Conservation (phyloP, 2,888 invertebrate genomes). For the Halictus quadricinctus region DNA sequence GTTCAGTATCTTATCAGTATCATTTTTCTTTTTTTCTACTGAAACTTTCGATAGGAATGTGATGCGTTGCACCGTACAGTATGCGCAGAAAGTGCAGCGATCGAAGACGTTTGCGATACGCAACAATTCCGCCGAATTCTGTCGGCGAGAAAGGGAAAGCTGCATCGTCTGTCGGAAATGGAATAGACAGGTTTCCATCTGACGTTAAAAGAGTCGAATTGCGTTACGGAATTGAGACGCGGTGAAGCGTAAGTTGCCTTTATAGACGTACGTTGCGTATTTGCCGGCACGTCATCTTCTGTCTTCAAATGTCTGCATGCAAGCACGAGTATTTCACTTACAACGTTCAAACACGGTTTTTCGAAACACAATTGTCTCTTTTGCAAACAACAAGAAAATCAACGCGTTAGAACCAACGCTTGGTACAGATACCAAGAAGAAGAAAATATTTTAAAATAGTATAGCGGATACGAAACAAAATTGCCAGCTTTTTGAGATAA, state of each 20-base stretch:
- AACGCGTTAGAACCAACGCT: neutral
- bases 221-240: slow-evolving; percentile 59
- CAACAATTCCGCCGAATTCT: slow-evolving; percentile 51
- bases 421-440: too few relatives aligned
- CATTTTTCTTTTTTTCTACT: neutral
- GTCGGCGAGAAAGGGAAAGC: slow-evolving; percentile 35
- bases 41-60: neutral
- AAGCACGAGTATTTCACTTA: neutral
- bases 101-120: slow-evolving; percentile 32
- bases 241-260: slow-evolving; percentile 27
- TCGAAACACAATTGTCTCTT: neutral
- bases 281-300: neutral
- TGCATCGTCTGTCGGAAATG: slow-evolving; percentile 58
- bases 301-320: neutral
- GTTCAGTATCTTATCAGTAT: neutral
- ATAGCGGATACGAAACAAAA: too few relatives aligned
- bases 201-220: slow-evolving; percentile 59
- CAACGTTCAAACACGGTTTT: neutral
- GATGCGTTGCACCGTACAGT: neutral
- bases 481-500: too few relatives aligned
- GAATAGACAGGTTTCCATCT: slow-evolving; percentile 59
- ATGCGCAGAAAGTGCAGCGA: neutral
- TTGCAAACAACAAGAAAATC: neutral
- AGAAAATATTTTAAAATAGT: too few relatives aligned
- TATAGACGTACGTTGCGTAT: slow-evolving; percentile 16